phyloP scores from a whole-genome alignment of 2,113 vertebrate species.

The Thalassoma bifasciatum region DNA sequence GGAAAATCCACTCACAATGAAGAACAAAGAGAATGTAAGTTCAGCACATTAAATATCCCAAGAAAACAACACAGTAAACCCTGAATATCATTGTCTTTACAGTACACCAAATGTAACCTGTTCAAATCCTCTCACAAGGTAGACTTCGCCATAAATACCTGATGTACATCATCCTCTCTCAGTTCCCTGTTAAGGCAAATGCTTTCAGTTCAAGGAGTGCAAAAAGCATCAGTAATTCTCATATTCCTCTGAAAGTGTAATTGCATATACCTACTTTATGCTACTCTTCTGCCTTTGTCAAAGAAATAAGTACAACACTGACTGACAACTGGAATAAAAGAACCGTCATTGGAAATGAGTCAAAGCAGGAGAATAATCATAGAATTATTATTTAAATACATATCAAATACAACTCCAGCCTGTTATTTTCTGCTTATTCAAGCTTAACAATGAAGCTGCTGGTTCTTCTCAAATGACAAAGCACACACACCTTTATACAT shows the following conservation, averaged over 20 bases:
- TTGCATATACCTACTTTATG: constrained; percentile 76
- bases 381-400: constrained; percentile 40
- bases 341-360: constrained; percentile 5
- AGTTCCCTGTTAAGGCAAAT: constrained; percentile 79
- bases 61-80: constrained; percentile 49
- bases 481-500: constrained; percentile 31
- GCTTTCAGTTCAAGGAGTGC: constrained; percentile 76
- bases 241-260: constrained; percentile 40
- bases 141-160: constrained; percentile 82
- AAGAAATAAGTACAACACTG: constrained; percentile 49
- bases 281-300: constrained; percentile 60
- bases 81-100: constrained; percentile 64
- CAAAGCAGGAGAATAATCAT: constrained; percentile 40
- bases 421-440: constrained; percentile 32
- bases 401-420: constrained; percentile 9
- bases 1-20: background rate
- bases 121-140: constrained; percentile 72
- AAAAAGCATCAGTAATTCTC: constrained; percentile 75
- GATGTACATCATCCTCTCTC: constrained; percentile 73
- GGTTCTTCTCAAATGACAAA: constrained; percentile 57
- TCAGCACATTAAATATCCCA: constrained; percentile 60
- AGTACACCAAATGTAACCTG: constrained; percentile 74
- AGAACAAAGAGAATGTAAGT: background rate
- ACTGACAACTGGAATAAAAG: constrained; percentile 28
- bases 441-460: constrained; percentile 21